Evolutionary conservation across 2,888 invertebrate species (phyloP).

Genomic region (Eilema griseolum): DNA sequence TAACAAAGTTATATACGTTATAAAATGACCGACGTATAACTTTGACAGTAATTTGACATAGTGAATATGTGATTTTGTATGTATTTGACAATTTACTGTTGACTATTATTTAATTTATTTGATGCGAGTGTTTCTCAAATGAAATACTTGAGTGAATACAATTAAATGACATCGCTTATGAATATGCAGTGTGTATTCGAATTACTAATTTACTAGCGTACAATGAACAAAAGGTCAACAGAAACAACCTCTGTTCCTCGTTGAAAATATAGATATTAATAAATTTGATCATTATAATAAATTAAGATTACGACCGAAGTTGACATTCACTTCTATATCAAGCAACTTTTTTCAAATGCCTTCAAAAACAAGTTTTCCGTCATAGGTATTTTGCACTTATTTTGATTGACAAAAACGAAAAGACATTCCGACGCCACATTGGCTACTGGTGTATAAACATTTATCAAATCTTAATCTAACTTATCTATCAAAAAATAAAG

Average conservation of each 20-base stretch:
- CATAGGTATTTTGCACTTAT: not conserved
- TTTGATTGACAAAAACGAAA: not conserved
- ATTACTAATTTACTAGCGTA: conserved; percentile 64
- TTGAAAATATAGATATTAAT: conserved; percentile 35
- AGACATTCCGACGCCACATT: conserved; percentile 7
- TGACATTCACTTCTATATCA: not conserved
- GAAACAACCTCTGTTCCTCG: conserved; percentile 46
- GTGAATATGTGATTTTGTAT: not conserved
- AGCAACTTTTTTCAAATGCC: not conserved
- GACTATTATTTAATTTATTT: conserved; percentile 55
- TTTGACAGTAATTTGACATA: not conserved
- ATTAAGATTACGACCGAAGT: not conserved
- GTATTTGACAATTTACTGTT: conserved; percentile 32
- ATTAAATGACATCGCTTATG: conserved; percentile 59
- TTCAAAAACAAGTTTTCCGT: too few relatives aligned
- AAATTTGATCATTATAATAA: conserved; percentile 23
- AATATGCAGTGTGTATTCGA: conserved; percentile 67
- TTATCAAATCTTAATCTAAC: conserved; percentile 28
- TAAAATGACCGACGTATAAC: not conserved
- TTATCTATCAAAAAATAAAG: conserved; percentile 19
- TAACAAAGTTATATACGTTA: not conserved
- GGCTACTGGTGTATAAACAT: conserved; percentile 19
- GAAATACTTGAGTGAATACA: conserved; percentile 48
- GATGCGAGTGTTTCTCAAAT: conserved; percentile 47
- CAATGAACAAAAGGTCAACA: conserved; percentile 64